Evolutionary conservation across 92 coral and sea anemone genomes (phyloP).

Genomic region (Bergia sp.): DNA sequence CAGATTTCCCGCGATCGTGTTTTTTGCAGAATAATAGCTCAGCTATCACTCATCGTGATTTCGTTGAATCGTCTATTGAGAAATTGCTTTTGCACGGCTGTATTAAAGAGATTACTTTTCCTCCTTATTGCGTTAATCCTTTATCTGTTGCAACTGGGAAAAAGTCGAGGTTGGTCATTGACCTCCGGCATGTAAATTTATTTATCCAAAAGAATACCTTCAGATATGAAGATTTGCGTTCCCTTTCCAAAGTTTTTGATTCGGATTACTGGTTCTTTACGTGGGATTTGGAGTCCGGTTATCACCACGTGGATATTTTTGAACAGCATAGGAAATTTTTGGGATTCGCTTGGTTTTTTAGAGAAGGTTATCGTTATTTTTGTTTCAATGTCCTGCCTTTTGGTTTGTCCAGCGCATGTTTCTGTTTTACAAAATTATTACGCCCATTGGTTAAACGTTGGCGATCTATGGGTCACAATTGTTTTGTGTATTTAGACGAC

Average conservation of each 20-base stretch:
- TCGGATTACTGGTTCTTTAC: conserved; percentile 1
- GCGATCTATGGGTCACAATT: conserved; percentile 19
- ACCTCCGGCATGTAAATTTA: conserved; percentile 10
- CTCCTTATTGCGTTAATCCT: conserved; percentile 18
- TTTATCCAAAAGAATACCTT: neutral
- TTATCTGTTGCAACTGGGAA: conserved; percentile 8
- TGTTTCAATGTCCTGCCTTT: conserved; percentile 20
- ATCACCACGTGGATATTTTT: conserved; percentile 20
- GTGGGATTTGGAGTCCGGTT: neutral
- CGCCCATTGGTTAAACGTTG: conserved; percentile 12
- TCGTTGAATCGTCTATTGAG: conserved; percentile 17
- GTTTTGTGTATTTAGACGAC: conserved; percentile 12
- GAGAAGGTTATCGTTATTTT: neutral
- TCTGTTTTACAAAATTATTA: conserved; percentile 9
- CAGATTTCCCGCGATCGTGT: conserved; percentile 46
- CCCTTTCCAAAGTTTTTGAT: conserved; percentile 23
- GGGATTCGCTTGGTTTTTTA: conserved; percentile 5
- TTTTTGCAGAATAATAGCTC: conserved; percentile 25
- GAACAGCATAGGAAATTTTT: conserved; percentile 3
- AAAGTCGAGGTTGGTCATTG: conserved; percentile 14
- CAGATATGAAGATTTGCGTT: too few species aligned
- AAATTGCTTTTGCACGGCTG: conserved; percentile 10
- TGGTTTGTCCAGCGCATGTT: conserved; percentile 12
- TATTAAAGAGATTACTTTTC: neutral
- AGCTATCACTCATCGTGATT: neutral